Evolutionary conservation across 2,888 invertebrate genomes (phyloP).

Genomic region (Tanaodytes sp.): DNA sequence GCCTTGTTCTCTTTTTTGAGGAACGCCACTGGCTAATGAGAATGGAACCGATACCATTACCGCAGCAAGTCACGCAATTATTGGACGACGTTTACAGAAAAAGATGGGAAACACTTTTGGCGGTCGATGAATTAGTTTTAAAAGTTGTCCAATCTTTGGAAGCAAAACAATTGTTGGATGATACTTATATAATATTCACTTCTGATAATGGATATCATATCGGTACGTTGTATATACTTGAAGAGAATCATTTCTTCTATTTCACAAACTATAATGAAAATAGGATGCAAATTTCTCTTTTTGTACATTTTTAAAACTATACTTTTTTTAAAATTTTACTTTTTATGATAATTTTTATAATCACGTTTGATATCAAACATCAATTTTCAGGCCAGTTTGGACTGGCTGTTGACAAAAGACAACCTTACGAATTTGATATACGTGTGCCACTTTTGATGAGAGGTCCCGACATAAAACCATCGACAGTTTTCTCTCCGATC

Average conservation of each 20-base stretch:
- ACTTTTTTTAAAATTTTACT: no score
- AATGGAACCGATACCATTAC: slow-evolving; percentile 80
- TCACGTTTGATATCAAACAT: no score
- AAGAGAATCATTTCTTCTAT: background rate
- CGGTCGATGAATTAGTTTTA: slow-evolving; percentile 89
- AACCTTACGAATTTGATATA: slow-evolving; percentile 92
- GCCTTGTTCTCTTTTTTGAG: slow-evolving; percentile 71
- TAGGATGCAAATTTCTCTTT: background rate
- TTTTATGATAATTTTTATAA: no score
- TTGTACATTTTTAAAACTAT: background rate
- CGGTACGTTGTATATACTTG: no score
- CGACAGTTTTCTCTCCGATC: slow-evolving; percentile 76
- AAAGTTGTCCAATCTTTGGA: slow-evolving; percentile 77
- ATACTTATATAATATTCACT: slow-evolving; percentile 88
- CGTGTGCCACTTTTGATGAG: slow-evolving; percentile 86
- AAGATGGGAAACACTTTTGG: slow-evolving; percentile 86
- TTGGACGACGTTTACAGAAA: slow-evolving; percentile 82
- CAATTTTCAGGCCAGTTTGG: slow-evolving; percentile 95
- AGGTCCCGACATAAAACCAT: slow-evolving; percentile 80
- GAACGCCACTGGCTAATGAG: slow-evolving; percentile 90
- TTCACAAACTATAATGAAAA: no score
- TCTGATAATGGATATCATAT: slow-evolving; percentile 95
- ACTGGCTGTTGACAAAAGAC: slow-evolving; percentile 90
- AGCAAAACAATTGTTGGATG: slow-evolving; percentile 75
- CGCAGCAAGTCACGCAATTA: slow-evolving; percentile 75